Evolutionary conservation across 2,888 invertebrate genomes (phyloP).

Genomic region (Apotomis turbidana): DNA sequence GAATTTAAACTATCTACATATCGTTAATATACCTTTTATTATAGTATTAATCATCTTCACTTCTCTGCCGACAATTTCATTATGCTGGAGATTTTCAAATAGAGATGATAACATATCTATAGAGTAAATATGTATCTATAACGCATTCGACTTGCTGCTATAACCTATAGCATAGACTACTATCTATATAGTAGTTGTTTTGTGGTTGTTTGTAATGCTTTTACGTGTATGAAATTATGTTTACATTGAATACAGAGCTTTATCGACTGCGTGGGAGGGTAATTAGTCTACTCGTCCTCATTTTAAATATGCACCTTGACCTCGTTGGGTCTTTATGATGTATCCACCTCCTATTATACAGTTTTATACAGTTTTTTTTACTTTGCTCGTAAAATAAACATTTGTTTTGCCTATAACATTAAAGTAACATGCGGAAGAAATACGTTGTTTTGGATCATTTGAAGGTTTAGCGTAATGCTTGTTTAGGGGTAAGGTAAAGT

Average conservation of each 20-base stretch:
- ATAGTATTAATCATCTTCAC: conserved; percentile 30
- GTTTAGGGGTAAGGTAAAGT: too few species aligned
- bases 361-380: conserved; percentile 69
- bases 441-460: background rate
- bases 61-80: conserved; percentile 28
- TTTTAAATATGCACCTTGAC: conserved; percentile 77
- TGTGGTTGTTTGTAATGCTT: conserved; percentile 19
- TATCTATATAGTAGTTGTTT: background rate
- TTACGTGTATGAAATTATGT: conserved; percentile 19
- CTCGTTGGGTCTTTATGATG: conserved; percentile 59
- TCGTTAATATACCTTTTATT: conserved; percentile 48
- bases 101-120: background rate
- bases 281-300: conserved; percentile 76
- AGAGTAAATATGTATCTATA: background rate
- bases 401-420: conserved; percentile 53
- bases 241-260: conserved; percentile 42
- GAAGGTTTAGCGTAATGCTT: conserved; percentile 1
- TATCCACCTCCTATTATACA: conserved; percentile 68
- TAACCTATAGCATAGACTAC: background rate
- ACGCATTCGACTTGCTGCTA: background rate
- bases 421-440: conserved; percentile 47
- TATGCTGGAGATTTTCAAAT: conserved; percentile 21
- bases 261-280: conserved; percentile 65
- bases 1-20: conserved; percentile 66
- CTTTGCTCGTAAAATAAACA: conserved; percentile 59